Percentiles rank a stretch among this genome's conserved stretches.
Conservation (phyloP, 1,140 invertebrate genomes). For the Sarcophaga bullata region DNA sequence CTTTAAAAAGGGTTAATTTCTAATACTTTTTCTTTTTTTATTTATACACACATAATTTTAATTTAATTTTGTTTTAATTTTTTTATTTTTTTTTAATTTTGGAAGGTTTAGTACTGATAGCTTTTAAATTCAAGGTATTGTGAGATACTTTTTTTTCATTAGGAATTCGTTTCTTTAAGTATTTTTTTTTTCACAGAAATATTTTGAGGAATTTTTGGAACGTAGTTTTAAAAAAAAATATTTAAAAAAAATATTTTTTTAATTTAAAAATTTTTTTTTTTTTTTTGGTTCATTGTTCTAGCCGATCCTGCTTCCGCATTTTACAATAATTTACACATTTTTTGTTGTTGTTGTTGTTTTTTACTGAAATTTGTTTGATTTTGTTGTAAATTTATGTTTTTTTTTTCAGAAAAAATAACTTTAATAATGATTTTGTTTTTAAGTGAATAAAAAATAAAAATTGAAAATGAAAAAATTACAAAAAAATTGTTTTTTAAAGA, state of each 20-base stretch:
- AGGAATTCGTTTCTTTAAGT: not conserved
- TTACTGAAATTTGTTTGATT: constrained; percentile 48
- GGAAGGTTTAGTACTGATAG: constrained; percentile 64
- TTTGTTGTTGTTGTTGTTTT: constrained; percentile 37
- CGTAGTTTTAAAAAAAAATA: not conserved
- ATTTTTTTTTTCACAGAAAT: not conserved
- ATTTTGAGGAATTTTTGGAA: not conserved
- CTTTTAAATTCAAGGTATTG: constrained; percentile 43
- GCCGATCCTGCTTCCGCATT: constrained; percentile 65
- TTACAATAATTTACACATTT: constrained; percentile 50
- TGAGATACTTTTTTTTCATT: constrained; percentile 26
- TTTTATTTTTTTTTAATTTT: constrained; percentile 41
- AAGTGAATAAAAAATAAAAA: not conserved
- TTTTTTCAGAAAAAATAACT: constrained; percentile 4
- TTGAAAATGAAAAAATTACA: not conserved
- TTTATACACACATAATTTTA: constrained; percentile 43
- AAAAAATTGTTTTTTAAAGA: not conserved
- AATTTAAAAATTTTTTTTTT: not conserved
- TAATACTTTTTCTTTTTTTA: constrained; percentile 36
- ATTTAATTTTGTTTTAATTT: constrained; percentile 11
- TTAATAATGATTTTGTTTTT: not conserved
- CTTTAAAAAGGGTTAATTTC: constrained; percentile 33
- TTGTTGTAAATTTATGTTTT: constrained; percentile 32
- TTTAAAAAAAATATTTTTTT: constrained; percentile 19
- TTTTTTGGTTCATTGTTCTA: constrained; percentile 51